These are phyloP conservation scores for Dreissena polymorpha DNA, from an alignment of 1,140 invertebrate genomes.

Conservation along the genomic window DNA sequence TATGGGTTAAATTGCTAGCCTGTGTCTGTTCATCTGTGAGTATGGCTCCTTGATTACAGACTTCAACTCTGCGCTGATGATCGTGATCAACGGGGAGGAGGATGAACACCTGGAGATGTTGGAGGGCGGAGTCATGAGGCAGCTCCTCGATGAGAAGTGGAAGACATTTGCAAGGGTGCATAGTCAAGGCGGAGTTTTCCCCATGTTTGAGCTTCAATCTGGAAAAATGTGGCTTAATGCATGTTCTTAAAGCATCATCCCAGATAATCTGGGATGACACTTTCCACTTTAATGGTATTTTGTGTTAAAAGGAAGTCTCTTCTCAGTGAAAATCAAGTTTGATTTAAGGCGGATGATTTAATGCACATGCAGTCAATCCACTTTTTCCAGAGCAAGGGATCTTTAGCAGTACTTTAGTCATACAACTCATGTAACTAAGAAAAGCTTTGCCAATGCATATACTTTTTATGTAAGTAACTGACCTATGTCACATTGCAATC, in stretches of 20 bases:
- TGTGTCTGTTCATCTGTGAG: too few relatives aligned
- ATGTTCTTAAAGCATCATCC: too few relatives aligned
- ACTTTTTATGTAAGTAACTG: not conserved
- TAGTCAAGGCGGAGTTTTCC: not conserved
- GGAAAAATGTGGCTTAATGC: not conserved
- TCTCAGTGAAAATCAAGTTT: too few relatives aligned
- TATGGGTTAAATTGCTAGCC: too few relatives aligned
- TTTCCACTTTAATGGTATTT: too few relatives aligned
- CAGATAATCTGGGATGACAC: too few relatives aligned
- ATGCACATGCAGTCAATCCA: not conserved
- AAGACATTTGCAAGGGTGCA: conserved; percentile 97
- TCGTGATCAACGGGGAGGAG: conserved; percentile 96
- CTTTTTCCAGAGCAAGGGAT: too few relatives aligned
- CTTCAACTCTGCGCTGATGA: conserved; percentile 99
- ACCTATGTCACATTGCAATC: not conserved
- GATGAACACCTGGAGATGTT: conserved; percentile 99
- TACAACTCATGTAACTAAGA: not conserved
- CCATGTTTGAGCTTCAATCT: not conserved
- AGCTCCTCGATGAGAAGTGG: conserved; percentile 99
- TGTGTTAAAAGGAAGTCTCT: too few relatives aligned
- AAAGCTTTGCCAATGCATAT: not conserved
- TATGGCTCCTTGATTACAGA: too few relatives aligned
- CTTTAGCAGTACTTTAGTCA: not conserved
- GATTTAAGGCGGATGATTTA: not conserved
- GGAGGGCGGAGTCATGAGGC: conserved; percentile 98